A percentile compares a stretch with the other conserved stretches of the same genome.
These are phyloP conservation scores for Apamea epomidion DNA, from an alignment of 2,888 invertebrate genomes.

Conservation along the genomic window DNA sequence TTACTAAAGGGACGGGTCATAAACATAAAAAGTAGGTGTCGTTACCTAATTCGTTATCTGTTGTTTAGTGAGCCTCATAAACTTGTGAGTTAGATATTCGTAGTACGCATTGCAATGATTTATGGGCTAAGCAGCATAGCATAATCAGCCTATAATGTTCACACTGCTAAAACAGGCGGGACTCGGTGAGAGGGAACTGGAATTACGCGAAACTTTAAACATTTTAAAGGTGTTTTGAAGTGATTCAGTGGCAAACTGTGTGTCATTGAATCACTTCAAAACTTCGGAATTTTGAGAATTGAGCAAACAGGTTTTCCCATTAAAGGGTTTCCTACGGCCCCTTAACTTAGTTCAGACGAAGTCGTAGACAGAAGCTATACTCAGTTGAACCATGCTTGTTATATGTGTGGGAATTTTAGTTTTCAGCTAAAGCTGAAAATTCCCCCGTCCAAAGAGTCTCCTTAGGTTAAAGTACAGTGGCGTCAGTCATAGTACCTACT, in stretches of 20 bases:
- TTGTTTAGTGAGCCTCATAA: conserved; percentile 37
- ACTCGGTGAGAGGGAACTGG: background rate
- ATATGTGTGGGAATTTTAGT: background rate
- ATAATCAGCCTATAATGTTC: background rate
- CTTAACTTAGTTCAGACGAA: too few species aligned
- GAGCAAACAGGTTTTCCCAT: background rate
- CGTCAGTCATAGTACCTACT: conserved; percentile 5
- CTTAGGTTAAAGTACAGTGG: background rate
- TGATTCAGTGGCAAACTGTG: background rate
- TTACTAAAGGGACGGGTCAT: conserved; percentile 67
- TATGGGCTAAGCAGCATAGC: background rate
- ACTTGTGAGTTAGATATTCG: conserved; percentile 2
- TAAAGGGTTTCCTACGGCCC: background rate
- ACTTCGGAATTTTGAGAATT: background rate
- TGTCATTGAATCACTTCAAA: background rate
- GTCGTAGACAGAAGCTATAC: background rate
- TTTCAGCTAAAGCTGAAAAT: conserved; percentile 17
- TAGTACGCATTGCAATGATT: background rate
- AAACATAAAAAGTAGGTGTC: conserved; percentile 70
- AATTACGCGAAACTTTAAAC: background rate
- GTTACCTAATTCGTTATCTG: conserved; percentile 52
- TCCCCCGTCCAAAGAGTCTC: background rate
- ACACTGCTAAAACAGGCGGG: background rate
- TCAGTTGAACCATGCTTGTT: background rate
- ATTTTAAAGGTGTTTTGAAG: background rate